Percentiles rank a stretch among this genome's conserved stretches.
Evolutionary conservation across 30 jellyfish, hydroid and myxozoan genomes (phyloP).

Genomic region (Pseudorhiza aurosa): DNA sequence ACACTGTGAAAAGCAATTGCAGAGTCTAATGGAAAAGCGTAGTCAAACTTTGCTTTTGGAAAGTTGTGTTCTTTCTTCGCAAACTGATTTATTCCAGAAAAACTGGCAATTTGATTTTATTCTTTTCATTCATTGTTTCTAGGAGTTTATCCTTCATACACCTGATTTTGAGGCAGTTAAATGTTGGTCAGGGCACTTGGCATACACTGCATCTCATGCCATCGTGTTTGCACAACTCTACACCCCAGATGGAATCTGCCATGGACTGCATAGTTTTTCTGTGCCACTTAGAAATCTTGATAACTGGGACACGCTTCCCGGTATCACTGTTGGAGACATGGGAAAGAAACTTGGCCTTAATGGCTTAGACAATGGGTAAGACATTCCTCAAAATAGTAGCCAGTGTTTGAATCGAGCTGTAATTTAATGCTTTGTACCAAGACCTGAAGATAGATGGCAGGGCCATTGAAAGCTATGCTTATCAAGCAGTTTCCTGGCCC

Average conservation of each 20-base stretch:
- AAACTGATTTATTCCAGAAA: no score
- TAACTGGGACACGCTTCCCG: conserved; percentile 74
- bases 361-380: conserved; percentile 93
- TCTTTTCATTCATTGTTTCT: neutral
- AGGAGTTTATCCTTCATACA: conserved; percentile 89
- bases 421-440: neutral
- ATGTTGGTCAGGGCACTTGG: conserved; percentile 97
- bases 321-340: conserved; percentile 95
- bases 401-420: neutral
- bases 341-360: conserved; percentile 91
- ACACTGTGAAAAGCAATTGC: no score
- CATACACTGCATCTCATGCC: conserved; percentile 90
- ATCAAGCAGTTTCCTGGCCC: no score
- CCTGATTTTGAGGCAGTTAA: conserved; percentile 92
- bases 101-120: no score
- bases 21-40: no score
- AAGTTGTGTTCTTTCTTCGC: no score
- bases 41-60: no score
- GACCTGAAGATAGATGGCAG: no score
- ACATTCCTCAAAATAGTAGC: neutral
- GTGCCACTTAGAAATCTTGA: conserved; percentile 74
- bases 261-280: conserved; percentile 90
- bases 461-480: no score
- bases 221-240: conserved; percentile 94
- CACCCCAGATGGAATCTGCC: conserved; percentile 98